phyloP scores from a whole-genome alignment of 1,140 invertebrate species.

The Drosophila athabasca region DNA sequence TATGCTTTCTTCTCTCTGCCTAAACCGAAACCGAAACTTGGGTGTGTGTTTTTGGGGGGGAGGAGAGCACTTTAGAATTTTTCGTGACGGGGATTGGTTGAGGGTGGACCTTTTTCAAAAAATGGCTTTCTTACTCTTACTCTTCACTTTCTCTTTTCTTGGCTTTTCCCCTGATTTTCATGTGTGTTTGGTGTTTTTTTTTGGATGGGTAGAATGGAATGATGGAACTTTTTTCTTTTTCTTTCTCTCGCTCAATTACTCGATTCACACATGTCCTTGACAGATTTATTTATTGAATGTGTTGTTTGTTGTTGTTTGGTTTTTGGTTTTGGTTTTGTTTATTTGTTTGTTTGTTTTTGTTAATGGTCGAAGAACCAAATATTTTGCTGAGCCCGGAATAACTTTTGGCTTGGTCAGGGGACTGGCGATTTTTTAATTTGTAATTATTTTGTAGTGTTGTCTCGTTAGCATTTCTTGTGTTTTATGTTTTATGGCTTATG shows the following conservation, averaged over 20 bases:
- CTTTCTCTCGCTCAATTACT: conserved; percentile 41
- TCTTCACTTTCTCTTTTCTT: conserved; percentile 5
- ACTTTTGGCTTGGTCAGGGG: conserved; percentile 15
- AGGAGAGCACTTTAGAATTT: conserved; percentile 37
- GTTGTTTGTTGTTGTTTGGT: conserved; percentile 5
- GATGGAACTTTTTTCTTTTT: conserved; percentile 29
- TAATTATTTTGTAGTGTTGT: neutral
- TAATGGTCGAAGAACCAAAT: conserved; percentile 21
- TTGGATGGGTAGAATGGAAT: conserved; percentile 24
- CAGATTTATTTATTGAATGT: conserved; percentile 5
- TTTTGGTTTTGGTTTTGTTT: conserved; percentile 10
- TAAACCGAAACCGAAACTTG: conserved; percentile 23
- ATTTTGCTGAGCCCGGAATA: conserved; percentile 16
- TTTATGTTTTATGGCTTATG: conserved; percentile 3
- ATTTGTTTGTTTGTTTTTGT: conserved; percentile 9
- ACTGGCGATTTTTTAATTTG: neutral
- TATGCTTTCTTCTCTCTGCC: too few relatives aligned
- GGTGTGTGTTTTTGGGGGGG: conserved; percentile 1
- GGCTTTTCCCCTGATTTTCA: too few relatives aligned
- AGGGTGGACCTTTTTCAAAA: neutral
- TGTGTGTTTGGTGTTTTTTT: conserved; percentile 3
- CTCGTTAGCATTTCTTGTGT: conserved; percentile 18
- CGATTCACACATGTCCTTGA: conserved; percentile 59
- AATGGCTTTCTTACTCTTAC: conserved; percentile 29
- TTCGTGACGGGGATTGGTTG: neutral